Evolutionary conservation across 2,888 invertebrate genomes (phyloP).

Genomic region (Aphidoletes aphidimyza): DNA sequence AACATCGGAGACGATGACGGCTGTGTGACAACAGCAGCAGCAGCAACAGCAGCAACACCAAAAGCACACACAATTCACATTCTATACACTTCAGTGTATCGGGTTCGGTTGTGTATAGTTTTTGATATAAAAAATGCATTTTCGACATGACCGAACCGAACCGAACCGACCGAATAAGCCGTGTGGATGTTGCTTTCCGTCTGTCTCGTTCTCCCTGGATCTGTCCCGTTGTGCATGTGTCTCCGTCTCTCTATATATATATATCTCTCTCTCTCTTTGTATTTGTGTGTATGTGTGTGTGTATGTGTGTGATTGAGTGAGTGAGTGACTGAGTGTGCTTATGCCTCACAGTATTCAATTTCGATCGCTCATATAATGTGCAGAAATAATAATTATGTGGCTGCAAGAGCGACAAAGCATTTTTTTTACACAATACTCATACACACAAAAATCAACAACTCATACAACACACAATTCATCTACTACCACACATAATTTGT

Average conservation of each 20-base stretch:
- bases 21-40: constrained; percentile 1
- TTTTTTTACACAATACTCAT: background rate
- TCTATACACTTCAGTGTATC: too few relatives aligned
- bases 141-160: background rate
- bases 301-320: too few relatives aligned
- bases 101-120: background rate
- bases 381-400: background rate
- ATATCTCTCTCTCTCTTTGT: too few relatives aligned
- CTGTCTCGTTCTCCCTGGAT: background rate
- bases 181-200: constrained; percentile 18
- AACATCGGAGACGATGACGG: background rate
- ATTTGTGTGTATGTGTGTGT: too few relatives aligned
- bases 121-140: constrained; percentile 43
- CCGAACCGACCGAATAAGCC: too few relatives aligned
- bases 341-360: background rate
- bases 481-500: background rate
- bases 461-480: background rate
- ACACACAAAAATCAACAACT: background rate
- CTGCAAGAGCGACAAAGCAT: background rate
- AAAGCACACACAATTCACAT: background rate
- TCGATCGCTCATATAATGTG: background rate
- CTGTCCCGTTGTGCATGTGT: background rate
- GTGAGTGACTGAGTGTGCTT: too few relatives aligned
- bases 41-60: too few relatives aligned
- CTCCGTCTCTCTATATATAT: too few relatives aligned